Base-by-base conservation (phyloP, 2,888 invertebrate species). In the Actias luna region DNA sequence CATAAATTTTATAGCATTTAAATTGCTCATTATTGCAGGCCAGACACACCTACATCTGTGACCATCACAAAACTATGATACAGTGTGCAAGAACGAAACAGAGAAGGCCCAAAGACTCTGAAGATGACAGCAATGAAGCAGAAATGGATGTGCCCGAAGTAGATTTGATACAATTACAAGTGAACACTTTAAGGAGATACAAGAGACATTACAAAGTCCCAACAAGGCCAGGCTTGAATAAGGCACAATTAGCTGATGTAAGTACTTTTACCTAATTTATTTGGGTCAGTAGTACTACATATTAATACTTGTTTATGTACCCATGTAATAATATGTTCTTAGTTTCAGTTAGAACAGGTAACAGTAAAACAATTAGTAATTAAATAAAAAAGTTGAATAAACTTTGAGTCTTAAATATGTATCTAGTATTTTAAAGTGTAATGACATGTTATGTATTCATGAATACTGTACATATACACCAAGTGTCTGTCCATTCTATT, bases 211-310 rank as follows among this genome's bases (percentile, higher is more conserved):
- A 96, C 83, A 99, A 99, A 88, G 96, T 99, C 64, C 94, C 97
- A 46, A 97, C 98, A 14, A 93, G 97, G 75, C 99, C 98, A 58
- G 98, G 98, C 35, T 93, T 98, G 73, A 99, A 98, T 83, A 99
- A 99, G 89, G 97, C 98, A 65, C 99, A 99, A 92, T 93, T 99
- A 79, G 98, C 98, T 70, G 99, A 99, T 94, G 98, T 99, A 94
- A 96, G 86, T 84, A 55, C n/a, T 16, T 3, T 55, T 39, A 46
- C 18, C 22, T 39, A n/a, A 61, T 57, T 33, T 31, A 18, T 25
- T n/a, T 18, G 18, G n/a, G 4, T 39, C n/a, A n/a, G n/a, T n/a
- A n/a, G n/a, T n/a, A n/a, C n/a, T n/a, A n/a, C n/a, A n/a, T n/a
- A n/a, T n/a, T n/a, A n/a, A n/a, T n/a, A n/a, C n/a, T n/a, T n/a